phyloP scores from a whole-genome alignment of 2,888 invertebrate species.

The Lacanobia oleracea region DNA sequence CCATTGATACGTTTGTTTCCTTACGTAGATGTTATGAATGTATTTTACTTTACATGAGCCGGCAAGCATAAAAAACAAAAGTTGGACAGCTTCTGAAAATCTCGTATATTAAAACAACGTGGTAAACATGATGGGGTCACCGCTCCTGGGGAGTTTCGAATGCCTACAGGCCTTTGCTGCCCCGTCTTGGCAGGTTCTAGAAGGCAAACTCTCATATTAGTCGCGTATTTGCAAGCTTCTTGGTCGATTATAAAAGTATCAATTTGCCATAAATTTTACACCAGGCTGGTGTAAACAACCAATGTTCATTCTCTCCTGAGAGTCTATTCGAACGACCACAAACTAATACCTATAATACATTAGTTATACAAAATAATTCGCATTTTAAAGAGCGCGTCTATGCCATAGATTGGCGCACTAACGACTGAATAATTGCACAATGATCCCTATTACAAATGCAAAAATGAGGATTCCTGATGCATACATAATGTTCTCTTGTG shows the following conservation, averaged over 20 bases:
- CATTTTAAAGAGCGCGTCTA: slow-evolving; percentile 74
- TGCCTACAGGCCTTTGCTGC: too few relatives aligned
- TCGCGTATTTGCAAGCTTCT: not conserved
- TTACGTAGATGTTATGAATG: not conserved
- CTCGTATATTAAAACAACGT: too few relatives aligned
- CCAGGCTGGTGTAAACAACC: too few relatives aligned
- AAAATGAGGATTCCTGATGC: slow-evolving; percentile 86
- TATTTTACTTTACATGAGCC: too few relatives aligned
- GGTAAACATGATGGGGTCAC: too few relatives aligned
- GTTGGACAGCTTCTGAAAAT: too few relatives aligned
- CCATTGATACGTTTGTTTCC: not conserved
- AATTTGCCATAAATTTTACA: not conserved
- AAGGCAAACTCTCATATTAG: not conserved
- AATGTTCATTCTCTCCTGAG: not conserved
- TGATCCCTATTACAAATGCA: slow-evolving; percentile 89
- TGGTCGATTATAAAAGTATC: not conserved
- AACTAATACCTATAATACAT: slow-evolving; percentile 15
- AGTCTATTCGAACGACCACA: not conserved
- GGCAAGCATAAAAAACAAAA: too few relatives aligned
- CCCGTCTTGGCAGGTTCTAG: too few relatives aligned
- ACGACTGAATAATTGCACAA: slow-evolving; percentile 89
- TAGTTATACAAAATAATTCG: slow-evolving; percentile 60
- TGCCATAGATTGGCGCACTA: slow-evolving; percentile 83
- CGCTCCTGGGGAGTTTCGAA: too few relatives aligned
- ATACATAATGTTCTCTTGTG: slow-evolving; percentile 81